Percentiles rank a stretch among this genome's conserved stretches.
Conservation (phyloP, 2,888 invertebrate genomes). For the Hypena proboscidalis region DNA sequence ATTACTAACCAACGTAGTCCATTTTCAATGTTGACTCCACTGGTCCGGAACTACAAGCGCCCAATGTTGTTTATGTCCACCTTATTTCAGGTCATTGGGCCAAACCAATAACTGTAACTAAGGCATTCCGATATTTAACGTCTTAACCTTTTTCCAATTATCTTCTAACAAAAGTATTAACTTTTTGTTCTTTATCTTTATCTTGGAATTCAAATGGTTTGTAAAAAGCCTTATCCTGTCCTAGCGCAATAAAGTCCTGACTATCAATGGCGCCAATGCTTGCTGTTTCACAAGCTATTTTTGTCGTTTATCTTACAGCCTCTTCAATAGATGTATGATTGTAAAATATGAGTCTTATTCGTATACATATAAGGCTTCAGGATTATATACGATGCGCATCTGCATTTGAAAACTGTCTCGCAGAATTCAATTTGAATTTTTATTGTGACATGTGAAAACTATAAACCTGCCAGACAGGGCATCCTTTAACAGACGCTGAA, state of each 20-base stretch:
- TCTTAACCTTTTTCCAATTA: not conserved
- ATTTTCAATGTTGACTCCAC: not conserved
- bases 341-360: constrained; percentile 12
- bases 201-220: constrained; percentile 21
- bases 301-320: constrained; percentile 19
- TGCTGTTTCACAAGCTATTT: constrained; percentile 30
- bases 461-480: constrained; percentile 50
- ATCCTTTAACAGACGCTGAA: constrained; percentile 42
- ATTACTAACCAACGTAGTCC: constrained; percentile 12
- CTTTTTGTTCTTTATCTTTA: constrained; percentile 20
- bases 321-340: constrained; percentile 10
- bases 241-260: constrained; percentile 31
- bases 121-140: not conserved
- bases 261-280: constrained; percentile 37
- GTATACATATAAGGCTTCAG: constrained; percentile 5
- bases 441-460: constrained; percentile 51
- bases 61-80: not conserved
- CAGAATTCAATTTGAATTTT: constrained; percentile 49
- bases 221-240: constrained; percentile 19
- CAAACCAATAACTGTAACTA: constrained; percentile 1
- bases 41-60: not conserved
- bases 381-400: constrained; percentile 17
- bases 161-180: not conserved
- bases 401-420: constrained; percentile 38
- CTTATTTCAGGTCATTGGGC: not conserved